Conservation (phyloP, 2,797 vertebrate genomes). For the Parotocinclus haroldoi region DNA sequence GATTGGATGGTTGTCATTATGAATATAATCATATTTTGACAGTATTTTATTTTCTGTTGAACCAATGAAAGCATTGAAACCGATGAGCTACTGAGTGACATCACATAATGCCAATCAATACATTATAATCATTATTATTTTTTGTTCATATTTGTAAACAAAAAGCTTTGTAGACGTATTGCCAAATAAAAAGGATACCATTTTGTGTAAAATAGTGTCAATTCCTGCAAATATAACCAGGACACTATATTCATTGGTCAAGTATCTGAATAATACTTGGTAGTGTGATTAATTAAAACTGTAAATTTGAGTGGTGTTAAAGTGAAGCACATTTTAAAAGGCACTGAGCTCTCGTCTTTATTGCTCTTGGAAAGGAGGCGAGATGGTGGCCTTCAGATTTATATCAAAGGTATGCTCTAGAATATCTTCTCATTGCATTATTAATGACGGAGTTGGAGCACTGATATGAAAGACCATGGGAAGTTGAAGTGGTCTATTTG, state of each 20-base stretch:
- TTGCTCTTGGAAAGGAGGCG: conserved; percentile 27
- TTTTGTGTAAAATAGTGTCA: too few species aligned
- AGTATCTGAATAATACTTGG: conserved; percentile 27
- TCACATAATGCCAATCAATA: too few species aligned
- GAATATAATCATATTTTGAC: too few species aligned
- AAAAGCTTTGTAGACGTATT: too few species aligned
- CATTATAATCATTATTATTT: too few species aligned
- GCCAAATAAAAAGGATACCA: too few species aligned
- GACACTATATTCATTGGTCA: conserved; percentile 11
- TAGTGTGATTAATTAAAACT: conserved; percentile 31
- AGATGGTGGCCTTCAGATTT: conserved; percentile 31
- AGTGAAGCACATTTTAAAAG: conserved; percentile 21
- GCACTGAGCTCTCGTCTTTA: conserved; percentile 26
- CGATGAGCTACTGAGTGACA: too few species aligned
- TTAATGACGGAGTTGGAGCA: conserved; percentile 42
- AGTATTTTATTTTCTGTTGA: too few species aligned
- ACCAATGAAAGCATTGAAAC: too few species aligned
- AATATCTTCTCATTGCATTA: conserved; percentile 40
- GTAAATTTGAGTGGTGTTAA: conserved; percentile 36
- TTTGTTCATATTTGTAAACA: too few species aligned
- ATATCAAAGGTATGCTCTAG: conserved; percentile 36
- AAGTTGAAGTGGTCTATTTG: conserved; percentile 24
- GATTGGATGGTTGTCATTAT: too few species aligned
- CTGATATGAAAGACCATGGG: conserved; percentile 34
- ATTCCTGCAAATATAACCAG: neutral